Percentiles rank a stretch among this genome's conserved stretches.
Conservation (phyloP, 2,888 invertebrate species). For the Parelbella ahira region DNA sequence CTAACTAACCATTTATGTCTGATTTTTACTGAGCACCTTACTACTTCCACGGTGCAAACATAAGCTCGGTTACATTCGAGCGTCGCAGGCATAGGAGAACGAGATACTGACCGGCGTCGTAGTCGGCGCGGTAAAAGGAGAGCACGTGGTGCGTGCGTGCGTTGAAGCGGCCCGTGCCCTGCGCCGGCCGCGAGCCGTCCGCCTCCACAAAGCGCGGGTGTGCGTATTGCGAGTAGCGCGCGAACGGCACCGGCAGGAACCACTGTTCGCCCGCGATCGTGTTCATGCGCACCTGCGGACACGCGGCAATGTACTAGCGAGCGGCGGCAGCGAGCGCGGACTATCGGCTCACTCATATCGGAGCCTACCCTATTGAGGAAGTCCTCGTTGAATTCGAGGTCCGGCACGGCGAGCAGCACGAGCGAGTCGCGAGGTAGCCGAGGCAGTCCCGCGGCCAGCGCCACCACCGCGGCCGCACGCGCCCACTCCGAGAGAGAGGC, state of each 20-base stretch:
- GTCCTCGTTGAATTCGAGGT: conserved; percentile 87
- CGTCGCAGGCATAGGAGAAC: too few species aligned
- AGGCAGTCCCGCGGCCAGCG: conserved; percentile 84
- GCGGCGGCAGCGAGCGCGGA: too few species aligned
- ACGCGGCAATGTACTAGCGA: not conserved
- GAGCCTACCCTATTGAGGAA: conserved; percentile 91
- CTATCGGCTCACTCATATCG: too few species aligned
- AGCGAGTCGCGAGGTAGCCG: conserved; percentile 88
- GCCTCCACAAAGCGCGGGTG: conserved; percentile 85
- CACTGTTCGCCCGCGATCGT: conserved; percentile 94
- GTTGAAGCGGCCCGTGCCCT: conserved; percentile 90
- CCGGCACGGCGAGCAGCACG: conserved; percentile 83
- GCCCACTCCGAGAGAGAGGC: conserved; percentile 37
- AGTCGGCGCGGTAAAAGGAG: conserved; percentile 92
- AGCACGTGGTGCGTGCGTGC: conserved; percentile 82
- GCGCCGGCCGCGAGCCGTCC: conserved; percentile 75
- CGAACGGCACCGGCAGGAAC: conserved; percentile 95
- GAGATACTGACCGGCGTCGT: conserved; percentile 51
- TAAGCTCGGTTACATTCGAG: too few species aligned
- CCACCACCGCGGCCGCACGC: conserved; percentile 82
- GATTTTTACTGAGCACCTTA: too few species aligned
- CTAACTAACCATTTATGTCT: too few species aligned
- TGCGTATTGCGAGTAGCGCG: conserved; percentile 90
- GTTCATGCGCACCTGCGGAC: conserved; percentile 92
- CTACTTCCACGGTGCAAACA: too few species aligned